Evolutionary conservation across 2,888 invertebrate genomes (phyloP).

Genomic region (Acrobasis repandana): DNA sequence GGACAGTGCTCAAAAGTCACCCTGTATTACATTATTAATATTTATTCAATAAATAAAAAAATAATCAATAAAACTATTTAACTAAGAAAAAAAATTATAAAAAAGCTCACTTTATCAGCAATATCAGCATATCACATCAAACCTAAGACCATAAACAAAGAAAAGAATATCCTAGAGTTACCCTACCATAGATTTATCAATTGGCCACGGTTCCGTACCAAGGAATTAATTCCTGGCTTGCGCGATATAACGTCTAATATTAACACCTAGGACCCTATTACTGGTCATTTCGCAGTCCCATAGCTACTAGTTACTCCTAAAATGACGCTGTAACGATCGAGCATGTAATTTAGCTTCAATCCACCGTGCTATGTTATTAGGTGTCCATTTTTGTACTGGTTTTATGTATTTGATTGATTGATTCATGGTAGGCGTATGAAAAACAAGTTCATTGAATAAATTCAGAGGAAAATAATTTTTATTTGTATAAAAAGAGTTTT

Average conservation of each 20-base stretch:
- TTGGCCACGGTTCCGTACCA: constrained; percentile 9
- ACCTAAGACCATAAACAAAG: constrained; percentile 3
- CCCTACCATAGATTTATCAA: constrained; percentile 13
- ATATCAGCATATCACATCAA: neutral
- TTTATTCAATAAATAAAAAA: too few relatives aligned
- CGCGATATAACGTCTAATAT: constrained; percentile 6
- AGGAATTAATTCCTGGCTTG: constrained; percentile 14
- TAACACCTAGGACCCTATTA: constrained; percentile 18
- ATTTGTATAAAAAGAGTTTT: too few relatives aligned
- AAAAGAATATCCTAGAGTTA: neutral
- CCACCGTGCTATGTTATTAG: neutral
- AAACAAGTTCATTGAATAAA: too few relatives aligned
- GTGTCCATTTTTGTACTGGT: neutral
- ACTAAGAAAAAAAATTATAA: neutral
- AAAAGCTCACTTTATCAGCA: neutral
- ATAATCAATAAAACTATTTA: too few relatives aligned
- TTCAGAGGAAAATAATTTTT: too few relatives aligned
- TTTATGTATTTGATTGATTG: neutral
- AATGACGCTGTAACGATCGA: neutral
- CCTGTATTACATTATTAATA: too few relatives aligned
- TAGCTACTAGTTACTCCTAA: constrained; percentile 14
- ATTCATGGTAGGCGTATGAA: neutral
- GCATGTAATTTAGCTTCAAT: constrained; percentile 8
- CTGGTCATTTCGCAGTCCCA: neutral
- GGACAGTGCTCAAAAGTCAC: too few relatives aligned